Percentiles rank a stretch among this genome's conserved stretches.
phyloP scores from a whole-genome alignment of 2,113 vertebrate genomes.

The Callipepla squamata region DNA sequence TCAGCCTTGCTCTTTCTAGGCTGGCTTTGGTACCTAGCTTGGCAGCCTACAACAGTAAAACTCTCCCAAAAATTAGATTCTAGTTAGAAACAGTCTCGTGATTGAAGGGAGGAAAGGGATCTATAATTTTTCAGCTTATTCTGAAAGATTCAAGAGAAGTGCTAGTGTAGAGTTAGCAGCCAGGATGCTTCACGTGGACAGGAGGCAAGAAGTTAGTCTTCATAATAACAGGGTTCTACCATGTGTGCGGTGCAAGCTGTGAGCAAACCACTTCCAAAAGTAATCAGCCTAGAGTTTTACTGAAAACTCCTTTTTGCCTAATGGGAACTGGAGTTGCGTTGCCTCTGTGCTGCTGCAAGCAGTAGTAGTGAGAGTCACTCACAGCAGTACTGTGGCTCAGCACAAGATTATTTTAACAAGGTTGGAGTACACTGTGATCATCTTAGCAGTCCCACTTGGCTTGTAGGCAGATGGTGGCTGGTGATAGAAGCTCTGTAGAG shows the following conservation, averaged over 20 bases:
- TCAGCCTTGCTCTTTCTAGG: background rate
- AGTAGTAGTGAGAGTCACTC: background rate
- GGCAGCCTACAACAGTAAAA: background rate
- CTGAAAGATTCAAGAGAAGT: background rate
- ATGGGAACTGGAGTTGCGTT: background rate
- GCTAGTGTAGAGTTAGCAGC: background rate
- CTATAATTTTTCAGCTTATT: background rate
- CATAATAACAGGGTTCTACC: background rate
- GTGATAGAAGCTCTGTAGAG: background rate
- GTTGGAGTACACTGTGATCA: constrained; percentile 3
- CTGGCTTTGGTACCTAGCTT: background rate
- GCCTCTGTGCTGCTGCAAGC: background rate
- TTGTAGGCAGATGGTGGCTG: background rate
- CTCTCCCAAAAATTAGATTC: background rate
- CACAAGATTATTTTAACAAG: background rate
- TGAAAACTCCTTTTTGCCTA: background rate
- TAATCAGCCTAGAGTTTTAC: background rate
- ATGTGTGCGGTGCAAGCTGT: rapidly evolving
- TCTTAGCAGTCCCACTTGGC: background rate
- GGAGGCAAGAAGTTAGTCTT: background rate
- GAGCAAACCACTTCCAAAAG: background rate
- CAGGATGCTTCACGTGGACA: background rate
- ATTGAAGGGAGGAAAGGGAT: background rate
- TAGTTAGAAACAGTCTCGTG: background rate
- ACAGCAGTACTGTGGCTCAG: background rate